Percentiles rank a stretch among this genome's conserved stretches.
Conservation (phyloP, 2,113 vertebrate species). For the Ammodytes marinus region DNA sequence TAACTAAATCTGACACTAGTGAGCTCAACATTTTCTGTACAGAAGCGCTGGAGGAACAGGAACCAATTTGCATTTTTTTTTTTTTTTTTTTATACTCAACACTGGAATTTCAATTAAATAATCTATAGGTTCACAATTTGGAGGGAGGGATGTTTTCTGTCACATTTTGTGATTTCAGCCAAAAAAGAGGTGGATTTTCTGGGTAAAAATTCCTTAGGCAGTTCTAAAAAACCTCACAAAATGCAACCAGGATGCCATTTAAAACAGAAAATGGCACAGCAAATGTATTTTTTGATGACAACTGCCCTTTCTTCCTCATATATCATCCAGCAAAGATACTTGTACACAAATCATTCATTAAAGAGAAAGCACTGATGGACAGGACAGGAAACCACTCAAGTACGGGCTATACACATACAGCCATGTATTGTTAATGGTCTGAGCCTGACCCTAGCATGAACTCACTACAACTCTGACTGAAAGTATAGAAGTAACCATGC, state of each 20-base stretch:
- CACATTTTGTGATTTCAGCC: background rate
- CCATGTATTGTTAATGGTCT: slow-evolving; percentile 62
- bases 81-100: background rate
- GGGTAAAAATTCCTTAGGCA: background rate
- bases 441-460: slow-evolving; percentile 52
- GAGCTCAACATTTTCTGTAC: background rate
- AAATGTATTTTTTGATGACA: slow-evolving; percentile 1
- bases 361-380: background rate
- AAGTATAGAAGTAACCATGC: slow-evolving; percentile 15
- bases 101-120: background rate
- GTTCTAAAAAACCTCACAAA: background rate
- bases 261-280: background rate
- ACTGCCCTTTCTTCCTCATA: background rate
- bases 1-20: background rate
- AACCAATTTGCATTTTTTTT: background rate
- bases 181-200: background rate
- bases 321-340: slow-evolving; percentile 16
- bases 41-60: too few relatives aligned
- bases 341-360: slow-evolving; percentile 32
- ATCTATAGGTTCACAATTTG: background rate
- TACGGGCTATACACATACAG: slow-evolving; percentile 22
- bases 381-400: slow-evolving; percentile 16
- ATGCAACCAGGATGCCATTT: background rate
- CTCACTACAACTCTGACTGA: slow-evolving; percentile 37
- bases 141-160: background rate